Conservation (phyloP, 2,797 vertebrate species). For the Mus minutoides region DNA sequence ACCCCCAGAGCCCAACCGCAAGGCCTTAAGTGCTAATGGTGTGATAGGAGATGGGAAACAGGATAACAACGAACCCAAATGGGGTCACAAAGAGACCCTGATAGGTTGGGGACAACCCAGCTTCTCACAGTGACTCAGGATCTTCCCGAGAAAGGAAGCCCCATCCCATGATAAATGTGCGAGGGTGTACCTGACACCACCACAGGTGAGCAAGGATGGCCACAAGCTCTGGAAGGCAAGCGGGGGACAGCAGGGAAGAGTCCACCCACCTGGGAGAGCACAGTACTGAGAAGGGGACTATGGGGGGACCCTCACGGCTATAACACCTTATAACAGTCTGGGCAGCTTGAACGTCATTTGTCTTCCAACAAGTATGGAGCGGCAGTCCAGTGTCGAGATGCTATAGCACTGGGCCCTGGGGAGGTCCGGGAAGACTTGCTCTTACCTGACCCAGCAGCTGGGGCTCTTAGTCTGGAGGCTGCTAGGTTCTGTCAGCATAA, state of each 20-base stretch:
- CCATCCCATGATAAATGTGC: background rate
- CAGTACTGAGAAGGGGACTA: no score
- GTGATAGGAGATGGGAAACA: background rate
- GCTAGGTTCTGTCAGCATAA: rapidly evolving
- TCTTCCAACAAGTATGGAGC: background rate
- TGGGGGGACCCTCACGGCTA: background rate
- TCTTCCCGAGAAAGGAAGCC: no score
- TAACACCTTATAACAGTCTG: no score
- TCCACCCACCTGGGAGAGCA: no score
- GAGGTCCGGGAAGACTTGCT: background rate
- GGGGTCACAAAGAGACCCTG: background rate
- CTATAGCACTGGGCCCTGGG: background rate
- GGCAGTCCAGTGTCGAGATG: background rate
- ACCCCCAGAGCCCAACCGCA: background rate
- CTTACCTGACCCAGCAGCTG: background rate
- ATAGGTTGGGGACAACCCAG: background rate
- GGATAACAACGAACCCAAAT: no score
- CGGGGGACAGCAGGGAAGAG: background rate
- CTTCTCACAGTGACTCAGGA: background rate
- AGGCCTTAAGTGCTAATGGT: background rate
- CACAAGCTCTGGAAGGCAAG: background rate
- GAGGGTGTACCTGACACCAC: background rate
- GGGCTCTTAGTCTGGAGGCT: background rate
- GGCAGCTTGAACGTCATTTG: background rate
- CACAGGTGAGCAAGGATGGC: background rate